Evolutionary conservation across 2,113 vertebrate species (phyloP), one percentile per base, ranked within the genome.

Genomic region (Psittacula cyanocephala): DNA sequence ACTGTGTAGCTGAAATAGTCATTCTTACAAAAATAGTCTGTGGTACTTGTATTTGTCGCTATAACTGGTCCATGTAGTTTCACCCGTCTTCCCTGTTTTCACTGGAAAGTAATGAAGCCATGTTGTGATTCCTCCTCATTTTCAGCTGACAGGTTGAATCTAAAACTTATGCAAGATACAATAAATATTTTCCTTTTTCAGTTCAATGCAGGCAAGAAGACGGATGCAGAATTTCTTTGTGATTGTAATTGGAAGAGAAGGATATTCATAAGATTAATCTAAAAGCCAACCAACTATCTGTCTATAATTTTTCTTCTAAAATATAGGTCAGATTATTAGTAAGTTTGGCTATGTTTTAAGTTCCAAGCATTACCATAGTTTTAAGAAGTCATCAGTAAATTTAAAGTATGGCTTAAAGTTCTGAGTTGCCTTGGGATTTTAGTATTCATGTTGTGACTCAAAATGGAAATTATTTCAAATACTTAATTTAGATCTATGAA

Each of bases 401-500:
- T 77, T 78, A 39, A 95, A 94, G 46, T 37, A 43, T 6, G 2
- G 62, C 74, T 94, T 91, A 94, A 95, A 68, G 23, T 57, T 83
- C 76, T 67, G 55, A 70, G 60, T 68, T 94, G 64, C 60, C 46
- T 67, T 74, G 75, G 75, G 89, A 89, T 86, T 96, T 92, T 83
- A 88, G 74, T 89, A 95, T 95, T 77, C 79, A n/a, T 72, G 77
- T 59, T 74, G 59, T 83, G 43, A 88, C n/a, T 91, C 41, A 86
- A 88, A 95, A 87, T 86, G 85, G 79, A 95, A 96, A 87, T 93
- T 10, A 93, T 88, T 95, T 82, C 81, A 95, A 95, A 94, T 35
- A 77, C 87, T 69, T 96, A 80, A 94, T 95, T 97, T 93, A 90
- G 71, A 49, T 39, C 64, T 69, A 96, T 96, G 93, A 96, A 96